A percentile compares a stretch with the other conserved stretches of the same genome.
Evolutionary conservation across 2,113 vertebrate genomes (phyloP).

Genomic region (Meleagris gallopavo): DNA sequence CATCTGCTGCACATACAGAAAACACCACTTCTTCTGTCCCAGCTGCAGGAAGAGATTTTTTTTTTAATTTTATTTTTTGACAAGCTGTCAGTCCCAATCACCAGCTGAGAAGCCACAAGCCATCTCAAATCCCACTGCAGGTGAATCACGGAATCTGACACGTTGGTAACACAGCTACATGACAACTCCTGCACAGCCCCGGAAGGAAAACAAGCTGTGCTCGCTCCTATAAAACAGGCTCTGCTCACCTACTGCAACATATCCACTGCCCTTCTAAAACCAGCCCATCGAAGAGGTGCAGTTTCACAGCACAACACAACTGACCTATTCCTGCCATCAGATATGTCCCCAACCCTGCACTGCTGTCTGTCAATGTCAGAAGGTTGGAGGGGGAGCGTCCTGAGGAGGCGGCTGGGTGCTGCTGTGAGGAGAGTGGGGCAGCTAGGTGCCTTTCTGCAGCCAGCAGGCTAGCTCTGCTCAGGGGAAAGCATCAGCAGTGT

Average conservation of each 20-base stretch:
- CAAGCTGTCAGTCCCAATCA: neutral
- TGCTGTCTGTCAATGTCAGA: neutral
- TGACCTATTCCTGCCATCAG: constrained; percentile 4
- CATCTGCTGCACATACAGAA: neutral
- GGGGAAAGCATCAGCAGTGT: constrained; percentile 21
- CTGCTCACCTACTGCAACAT: neutral
- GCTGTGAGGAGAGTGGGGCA: no score
- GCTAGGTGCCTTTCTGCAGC: neutral
- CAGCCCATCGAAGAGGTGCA: neutral
- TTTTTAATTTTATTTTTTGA: neutral
- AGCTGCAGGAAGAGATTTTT: neutral
- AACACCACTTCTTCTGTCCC: neutral
- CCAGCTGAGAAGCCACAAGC: neutral
- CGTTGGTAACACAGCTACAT: neutral
- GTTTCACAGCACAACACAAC: constrained; percentile 6
- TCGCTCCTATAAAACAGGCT: neutral
- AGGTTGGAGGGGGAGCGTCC: fast-evolving
- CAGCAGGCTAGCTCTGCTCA: no score
- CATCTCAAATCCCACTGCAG: neutral
- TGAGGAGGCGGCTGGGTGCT: neutral
- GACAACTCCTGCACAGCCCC: neutral
- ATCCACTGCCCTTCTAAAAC: neutral
- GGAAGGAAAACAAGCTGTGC: neutral
- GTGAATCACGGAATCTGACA: neutral
- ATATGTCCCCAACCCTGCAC: neutral